Evolutionary conservation across 2,113 vertebrate species (phyloP).

Genomic region (Trichomycterus rosablanca): DNA sequence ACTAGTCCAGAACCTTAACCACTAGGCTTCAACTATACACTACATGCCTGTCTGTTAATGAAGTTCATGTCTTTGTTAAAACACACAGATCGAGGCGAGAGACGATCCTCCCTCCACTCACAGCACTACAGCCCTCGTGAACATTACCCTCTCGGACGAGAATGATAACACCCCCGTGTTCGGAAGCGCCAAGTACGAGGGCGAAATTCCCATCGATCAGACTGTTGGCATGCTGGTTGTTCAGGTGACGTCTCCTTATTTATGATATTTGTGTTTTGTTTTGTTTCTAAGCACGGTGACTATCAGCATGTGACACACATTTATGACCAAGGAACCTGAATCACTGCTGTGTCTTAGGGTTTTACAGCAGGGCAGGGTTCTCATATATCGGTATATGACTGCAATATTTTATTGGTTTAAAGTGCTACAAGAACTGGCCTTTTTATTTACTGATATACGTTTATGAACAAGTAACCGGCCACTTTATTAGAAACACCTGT

Average conservation of each 20-base stretch:
- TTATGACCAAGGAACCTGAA: not conserved
- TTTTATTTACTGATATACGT: no score
- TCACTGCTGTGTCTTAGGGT: not conserved
- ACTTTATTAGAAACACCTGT: no score
- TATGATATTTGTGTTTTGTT: conserved; percentile 7
- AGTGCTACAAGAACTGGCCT: no score
- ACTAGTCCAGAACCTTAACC: no score
- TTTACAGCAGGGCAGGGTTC: not conserved
- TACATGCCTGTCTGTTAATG: no score
- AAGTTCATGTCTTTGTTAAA: no score
- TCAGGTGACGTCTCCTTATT: conserved; percentile 56
- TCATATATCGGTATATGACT: not conserved
- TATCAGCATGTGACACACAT: not conserved
- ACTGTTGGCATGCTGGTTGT: conserved; percentile 63
- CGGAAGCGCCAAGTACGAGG: conserved; percentile 48
- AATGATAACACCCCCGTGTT: conserved; percentile 75
- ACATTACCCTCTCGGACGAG: conserved; percentile 62
- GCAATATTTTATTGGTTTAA: no score
- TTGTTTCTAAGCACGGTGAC: not conserved
- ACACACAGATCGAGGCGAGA: conserved; percentile 65
- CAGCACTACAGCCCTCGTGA: conserved; percentile 34
- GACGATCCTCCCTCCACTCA: conserved; percentile 44
- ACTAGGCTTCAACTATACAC: no score
- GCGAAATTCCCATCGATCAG: conserved; percentile 61
- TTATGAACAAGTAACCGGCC: no score